Base-by-base conservation (phyloP, 1,140 invertebrate genomes). In the Temnothorax longispinosus region DNA sequence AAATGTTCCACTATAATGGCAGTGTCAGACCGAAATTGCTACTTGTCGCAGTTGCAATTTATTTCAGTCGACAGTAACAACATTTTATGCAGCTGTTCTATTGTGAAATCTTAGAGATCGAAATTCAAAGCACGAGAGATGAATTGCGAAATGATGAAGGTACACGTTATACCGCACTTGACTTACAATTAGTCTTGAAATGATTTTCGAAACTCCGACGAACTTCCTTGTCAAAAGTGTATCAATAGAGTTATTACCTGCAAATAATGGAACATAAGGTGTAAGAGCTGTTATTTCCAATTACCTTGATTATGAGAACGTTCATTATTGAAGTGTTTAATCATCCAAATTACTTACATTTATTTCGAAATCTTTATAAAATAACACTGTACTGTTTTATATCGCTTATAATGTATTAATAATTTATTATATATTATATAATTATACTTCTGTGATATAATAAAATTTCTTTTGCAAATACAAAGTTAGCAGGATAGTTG, bases 21-120 rank as follows among this genome's bases (percentile, higher is more conserved):
- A 50, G 8, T 78, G 58, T 13, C n/a, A 35, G 41, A 60, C 4
- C 47, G 21, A 64, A 64, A 65, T 65, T 78, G 60, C 44, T 35
- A 35, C 58, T 78, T 65, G 41, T 65, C 35, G 56, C 15, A 67
- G 32, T 54, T 44, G 64, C 54, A 80, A 71, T 80, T 80, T 71
- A 71, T 54, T 80, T 38, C 38, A 35, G 50, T 54, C 44, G 18
- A 54, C 47, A 54, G n/a, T 47, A 62, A 44, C 32, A 65, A 78
- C 18, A 67, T 71, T 80, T 69, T 69, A 21, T 65, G 15, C 38
- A 78, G 41, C 38, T 78, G 58, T 80, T 69, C 47, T 27, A 69
- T 80, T 69, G 60, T 71, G 47, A 56, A 71, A 69, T 80, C 64
- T 80, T 52, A 54, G 56, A 32, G 56, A 44, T 77, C 56, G 64